Conservation (phyloP, 2,797 vertebrate species). For the Crypturellus tataupa region DNA sequence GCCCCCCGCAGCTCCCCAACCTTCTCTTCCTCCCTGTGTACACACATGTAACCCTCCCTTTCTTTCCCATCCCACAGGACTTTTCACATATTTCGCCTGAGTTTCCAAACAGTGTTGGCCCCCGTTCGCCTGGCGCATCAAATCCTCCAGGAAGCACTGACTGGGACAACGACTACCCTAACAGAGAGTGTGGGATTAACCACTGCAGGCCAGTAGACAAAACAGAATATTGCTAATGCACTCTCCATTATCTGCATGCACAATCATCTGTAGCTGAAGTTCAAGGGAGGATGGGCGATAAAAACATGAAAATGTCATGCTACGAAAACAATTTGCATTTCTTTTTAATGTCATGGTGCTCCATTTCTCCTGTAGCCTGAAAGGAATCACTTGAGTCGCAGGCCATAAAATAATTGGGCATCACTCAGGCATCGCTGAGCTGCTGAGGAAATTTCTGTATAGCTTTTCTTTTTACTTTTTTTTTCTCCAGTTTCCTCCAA, state of each 20-base stretch:
- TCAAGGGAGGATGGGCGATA: not conserved
- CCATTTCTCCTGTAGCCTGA: not conserved
- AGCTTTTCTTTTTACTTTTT: not conserved
- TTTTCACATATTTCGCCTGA: conserved; percentile 95
- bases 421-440: not conserved
- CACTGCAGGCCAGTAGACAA: conserved; percentile 91
- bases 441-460: not conserved
- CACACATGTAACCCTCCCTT: not conserved
- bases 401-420: not conserved
- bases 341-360: not conserved
- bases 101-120: conserved; percentile 91
- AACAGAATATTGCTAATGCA: not conserved
- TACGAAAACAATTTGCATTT: not conserved
- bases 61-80: conserved; percentile 80
- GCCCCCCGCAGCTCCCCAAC: accelerated
- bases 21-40: not conserved
- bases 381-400: not conserved
- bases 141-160: conserved; percentile 89
- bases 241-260: not conserved
- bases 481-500: not conserved
- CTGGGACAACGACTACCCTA: conserved; percentile 96
- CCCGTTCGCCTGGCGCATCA: conserved; percentile 92
- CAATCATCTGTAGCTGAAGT: not conserved
- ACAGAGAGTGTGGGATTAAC: conserved; percentile 94
- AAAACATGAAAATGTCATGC: not conserved